Base-by-base conservation (phyloP, 2,888 invertebrate genomes). In the Unio pictorum region DNA sequence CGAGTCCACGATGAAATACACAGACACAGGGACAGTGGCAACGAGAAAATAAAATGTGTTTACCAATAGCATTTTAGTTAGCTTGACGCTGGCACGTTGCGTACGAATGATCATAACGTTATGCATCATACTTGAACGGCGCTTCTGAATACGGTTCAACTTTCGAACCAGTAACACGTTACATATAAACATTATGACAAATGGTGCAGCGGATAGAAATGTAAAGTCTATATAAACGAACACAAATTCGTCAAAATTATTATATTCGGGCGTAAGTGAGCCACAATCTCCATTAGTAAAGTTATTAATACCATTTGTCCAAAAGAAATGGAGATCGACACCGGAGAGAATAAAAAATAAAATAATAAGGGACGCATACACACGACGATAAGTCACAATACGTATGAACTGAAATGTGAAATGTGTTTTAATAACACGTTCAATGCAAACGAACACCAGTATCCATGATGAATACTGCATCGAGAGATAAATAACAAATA, bases 391-490 rank as follows among this genome's bases (percentile, higher is more conserved):
- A 6, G 70, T 72, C 30, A 64, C 73, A 17, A 73, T 26, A 5
- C 54, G 23, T n/a, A 68, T 67, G 61, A 73, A 77, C n/a, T 62
- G 62, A 11, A 73, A 59, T 26, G 76, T 72, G 57, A 76, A 68
- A 56, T 78, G 72, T 1, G 74, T 79, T 69, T 81, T 81, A 1
- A 82, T 64, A 56, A 78, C 64, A n/a, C 81, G 67, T 64, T 80
- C 79, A 0, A 75, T 30, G 11, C 79, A 67, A 6, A 82, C 80
- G 5, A 78, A 72, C 7, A 80, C 81, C 11, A 82, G 69, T 28
- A 80, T 78, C 81, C 81, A 82, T 1, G 81, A 80, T 3, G 81
- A 82, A 18, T 74, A 72, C 45, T 82, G 80, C 78, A 82, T 79
- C 1, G 81, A 75, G 23, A 74, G 67, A 65, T 82, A 82, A 20